phyloP scores from a whole-genome alignment of 2,888 invertebrate genomes.

The Arge pagana region DNA sequence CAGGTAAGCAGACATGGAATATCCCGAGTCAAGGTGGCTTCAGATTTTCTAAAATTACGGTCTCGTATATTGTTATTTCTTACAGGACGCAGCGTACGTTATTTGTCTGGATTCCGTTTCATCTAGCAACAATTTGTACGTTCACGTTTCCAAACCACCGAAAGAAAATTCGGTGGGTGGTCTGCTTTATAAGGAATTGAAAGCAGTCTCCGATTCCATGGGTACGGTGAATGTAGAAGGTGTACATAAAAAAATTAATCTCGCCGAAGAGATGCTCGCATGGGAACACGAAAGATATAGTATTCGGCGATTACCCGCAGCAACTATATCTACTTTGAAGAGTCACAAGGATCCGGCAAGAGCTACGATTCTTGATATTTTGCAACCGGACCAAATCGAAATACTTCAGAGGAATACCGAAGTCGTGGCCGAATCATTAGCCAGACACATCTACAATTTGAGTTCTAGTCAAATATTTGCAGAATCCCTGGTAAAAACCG shows the following conservation, averaged over 20 bases:
- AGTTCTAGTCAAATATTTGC: conserved; percentile 69
- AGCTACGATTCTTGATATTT: conserved; percentile 68
- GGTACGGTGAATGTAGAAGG: conserved; percentile 65
- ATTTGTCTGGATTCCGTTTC: conserved; percentile 87
- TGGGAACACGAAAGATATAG: conserved; percentile 99
- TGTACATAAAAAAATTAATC: conserved; percentile 94
- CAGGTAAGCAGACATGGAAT: conserved; percentile 66
- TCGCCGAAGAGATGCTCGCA: conserved; percentile 86
- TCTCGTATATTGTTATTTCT: conserved; percentile 26
- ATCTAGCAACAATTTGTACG: conserved; percentile 68
- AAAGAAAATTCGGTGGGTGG: conserved; percentile 80
- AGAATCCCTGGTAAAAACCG: conserved; percentile 70
- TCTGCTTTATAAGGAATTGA: conserved; percentile 68
- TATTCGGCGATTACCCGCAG: conserved; percentile 87
- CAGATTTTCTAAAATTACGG: conserved; percentile 13
- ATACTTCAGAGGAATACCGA: conserved; percentile 71
- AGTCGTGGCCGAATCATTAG: conserved; percentile 81
- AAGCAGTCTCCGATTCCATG: conserved; percentile 60
- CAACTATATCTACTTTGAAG: conserved; percentile 84
- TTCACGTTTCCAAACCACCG: conserved; percentile 97
- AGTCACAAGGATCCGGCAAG: conserved; percentile 68
- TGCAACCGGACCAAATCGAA: conserved; percentile 63
- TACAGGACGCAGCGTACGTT: conserved; percentile 85
- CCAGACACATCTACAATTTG: conserved; percentile 78
- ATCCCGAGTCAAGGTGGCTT: conserved; percentile 1